A percentile compares a stretch with the other conserved stretches of the same genome.
Conservation (phyloP, 2,113 vertebrate species). For the Petromus typicus region DNA sequence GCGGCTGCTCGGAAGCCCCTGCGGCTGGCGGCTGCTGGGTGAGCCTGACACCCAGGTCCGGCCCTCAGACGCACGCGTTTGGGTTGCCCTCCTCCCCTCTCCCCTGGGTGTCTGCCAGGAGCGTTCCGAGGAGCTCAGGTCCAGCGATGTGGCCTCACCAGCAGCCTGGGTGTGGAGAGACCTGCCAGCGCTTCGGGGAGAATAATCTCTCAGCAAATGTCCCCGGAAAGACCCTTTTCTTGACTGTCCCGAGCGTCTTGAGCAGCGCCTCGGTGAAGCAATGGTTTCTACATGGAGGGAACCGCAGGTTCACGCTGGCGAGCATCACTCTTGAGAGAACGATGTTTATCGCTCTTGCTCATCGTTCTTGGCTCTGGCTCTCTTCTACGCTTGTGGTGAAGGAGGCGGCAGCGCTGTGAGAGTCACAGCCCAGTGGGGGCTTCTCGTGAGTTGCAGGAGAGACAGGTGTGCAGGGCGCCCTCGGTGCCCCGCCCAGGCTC, state of each 20-base stretch:
- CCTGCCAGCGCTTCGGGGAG: neutral
- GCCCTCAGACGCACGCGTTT: too few species aligned
- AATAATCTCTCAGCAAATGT: neutral
- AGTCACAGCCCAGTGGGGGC: neutral
- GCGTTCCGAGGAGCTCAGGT: neutral
- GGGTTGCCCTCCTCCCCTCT: too few species aligned
- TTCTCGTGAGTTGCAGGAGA: neutral
- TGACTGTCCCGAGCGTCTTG: neutral
- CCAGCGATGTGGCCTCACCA: neutral
- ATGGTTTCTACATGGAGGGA: neutral
- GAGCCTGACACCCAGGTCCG: too few species aligned
- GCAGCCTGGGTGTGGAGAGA: neutral
- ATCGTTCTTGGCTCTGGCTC: neutral
- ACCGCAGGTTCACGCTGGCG: neutral
- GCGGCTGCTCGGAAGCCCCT: too few species aligned
- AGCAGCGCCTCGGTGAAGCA: neutral
- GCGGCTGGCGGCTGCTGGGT: too few species aligned
- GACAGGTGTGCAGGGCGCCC: neutral
- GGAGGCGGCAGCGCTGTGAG: neutral
- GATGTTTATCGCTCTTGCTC: neutral
- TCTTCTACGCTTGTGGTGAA: neutral
- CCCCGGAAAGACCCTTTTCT: neutral
- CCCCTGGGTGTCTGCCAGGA: too few species aligned
- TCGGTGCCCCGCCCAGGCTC: rapidly evolving
- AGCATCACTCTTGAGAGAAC: neutral